These are phyloP conservation scores for Sturnira hondurensis DNA, from an alignment of 2,113 vertebrate species.

Conservation along the genomic window DNA sequence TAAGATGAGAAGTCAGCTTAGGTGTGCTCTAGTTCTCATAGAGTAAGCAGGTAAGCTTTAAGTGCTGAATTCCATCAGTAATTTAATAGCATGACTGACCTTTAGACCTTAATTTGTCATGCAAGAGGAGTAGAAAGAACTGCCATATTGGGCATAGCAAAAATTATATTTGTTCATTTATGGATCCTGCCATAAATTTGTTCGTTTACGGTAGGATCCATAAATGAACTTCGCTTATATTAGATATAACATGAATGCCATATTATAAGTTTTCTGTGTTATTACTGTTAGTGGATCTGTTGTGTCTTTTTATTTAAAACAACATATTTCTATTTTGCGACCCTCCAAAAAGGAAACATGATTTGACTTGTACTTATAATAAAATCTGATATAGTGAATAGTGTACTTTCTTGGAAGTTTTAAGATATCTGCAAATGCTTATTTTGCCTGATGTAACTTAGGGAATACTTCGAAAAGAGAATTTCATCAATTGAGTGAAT, in stretches of 20 bases:
- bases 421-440: not conserved
- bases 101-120: conserved; percentile 7
- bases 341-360: not conserved
- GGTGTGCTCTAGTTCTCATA: not conserved
- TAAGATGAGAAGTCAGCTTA: not conserved
- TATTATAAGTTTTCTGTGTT: not conserved
- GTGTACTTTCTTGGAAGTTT: not conserved
- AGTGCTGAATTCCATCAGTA: not conserved
- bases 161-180: not conserved
- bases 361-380: not conserved
- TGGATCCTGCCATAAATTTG: no score
- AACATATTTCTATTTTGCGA: not conserved
- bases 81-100: not conserved
- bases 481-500: not conserved
- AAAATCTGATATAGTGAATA: not conserved
- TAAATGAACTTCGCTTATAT: not conserved
- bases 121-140: not conserved
- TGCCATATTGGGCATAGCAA: not conserved
- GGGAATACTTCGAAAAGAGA: not conserved
- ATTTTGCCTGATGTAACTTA: conserved; percentile 29
- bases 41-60: not conserved
- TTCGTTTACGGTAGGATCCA: not conserved
- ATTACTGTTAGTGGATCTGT: not conserved
- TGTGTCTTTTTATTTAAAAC: conserved; percentile 7
- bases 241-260: not conserved